Conservation (phyloP, 1,140 invertebrate species). For the Wasmannia auropunctata region DNA sequence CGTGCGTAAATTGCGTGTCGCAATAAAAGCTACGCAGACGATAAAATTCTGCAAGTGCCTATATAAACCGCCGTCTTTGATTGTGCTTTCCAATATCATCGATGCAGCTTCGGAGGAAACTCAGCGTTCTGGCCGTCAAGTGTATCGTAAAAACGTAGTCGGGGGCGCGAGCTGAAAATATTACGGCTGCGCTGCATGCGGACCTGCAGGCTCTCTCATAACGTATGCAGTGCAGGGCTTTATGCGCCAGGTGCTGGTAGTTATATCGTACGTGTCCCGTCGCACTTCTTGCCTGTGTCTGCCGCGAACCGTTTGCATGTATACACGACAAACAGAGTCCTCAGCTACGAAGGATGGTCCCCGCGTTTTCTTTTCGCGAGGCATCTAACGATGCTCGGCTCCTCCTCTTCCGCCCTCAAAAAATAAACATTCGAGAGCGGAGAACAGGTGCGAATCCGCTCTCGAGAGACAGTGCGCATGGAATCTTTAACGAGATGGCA, state of each 20-base stretch:
- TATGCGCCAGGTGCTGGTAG: constrained; percentile 74
- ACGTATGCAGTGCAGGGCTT: constrained; percentile 70
- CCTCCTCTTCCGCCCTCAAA: background rate
- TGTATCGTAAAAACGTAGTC: constrained; percentile 31
- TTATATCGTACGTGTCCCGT: constrained; percentile 69
- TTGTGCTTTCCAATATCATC: constrained; percentile 29
- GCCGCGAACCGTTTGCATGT: background rate
- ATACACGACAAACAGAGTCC: constrained; percentile 45
- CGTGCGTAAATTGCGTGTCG: background rate
- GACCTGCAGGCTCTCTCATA: constrained; percentile 63
- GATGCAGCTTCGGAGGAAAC: background rate
- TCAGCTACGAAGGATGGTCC: constrained; percentile 21
- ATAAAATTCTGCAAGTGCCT: background rate
- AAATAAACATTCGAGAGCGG: constrained; percentile 56
- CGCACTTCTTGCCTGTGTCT: background rate
- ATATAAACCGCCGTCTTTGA: background rate
- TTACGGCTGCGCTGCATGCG: constrained; percentile 62
- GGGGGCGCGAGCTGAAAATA: constrained; percentile 47
- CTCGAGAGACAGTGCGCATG: constrained; percentile 27
- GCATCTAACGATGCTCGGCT: constrained; percentile 46
- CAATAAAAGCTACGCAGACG: background rate
- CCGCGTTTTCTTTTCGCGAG: constrained; percentile 67
- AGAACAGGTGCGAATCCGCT: constrained; percentile 70
- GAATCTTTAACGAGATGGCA: constrained; percentile 66
- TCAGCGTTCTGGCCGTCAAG: background rate